These are phyloP conservation scores for Drosophila neotestacea DNA, from an alignment of 2,888 invertebrate species.

Conservation along the genomic window DNA sequence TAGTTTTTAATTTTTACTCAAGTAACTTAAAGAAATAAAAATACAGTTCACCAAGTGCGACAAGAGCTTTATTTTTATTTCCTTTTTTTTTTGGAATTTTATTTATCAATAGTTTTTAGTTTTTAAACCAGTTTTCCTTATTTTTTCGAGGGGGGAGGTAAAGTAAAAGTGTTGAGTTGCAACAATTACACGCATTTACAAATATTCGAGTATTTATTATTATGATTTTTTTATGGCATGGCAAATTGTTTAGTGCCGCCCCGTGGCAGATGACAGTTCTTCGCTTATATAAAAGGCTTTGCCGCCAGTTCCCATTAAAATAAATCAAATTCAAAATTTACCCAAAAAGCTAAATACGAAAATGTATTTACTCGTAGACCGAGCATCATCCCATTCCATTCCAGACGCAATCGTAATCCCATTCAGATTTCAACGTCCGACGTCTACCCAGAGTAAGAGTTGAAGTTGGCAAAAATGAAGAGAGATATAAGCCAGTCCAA, in stretches of 20 bases:
- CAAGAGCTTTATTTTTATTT: constrained; percentile 23
- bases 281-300: constrained; percentile 17
- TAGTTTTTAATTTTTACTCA: constrained; percentile 36
- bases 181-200: constrained; percentile 63
- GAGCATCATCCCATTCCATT: constrained; percentile 5
- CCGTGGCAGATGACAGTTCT: constrained; percentile 57
- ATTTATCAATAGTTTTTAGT: constrained; percentile 39
- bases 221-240: constrained; percentile 38
- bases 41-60: constrained; percentile 5
- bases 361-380: constrained; percentile 10
- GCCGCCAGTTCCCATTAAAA: constrained; percentile 49
- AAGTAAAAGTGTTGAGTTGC: constrained; percentile 74
- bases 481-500: constrained; percentile 38
- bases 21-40: constrained; percentile 20
- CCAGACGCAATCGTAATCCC: constrained; percentile 22
- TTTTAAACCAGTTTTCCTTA: constrained; percentile 51
- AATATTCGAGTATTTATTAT: constrained; percentile 46
- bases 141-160: constrained; percentile 20
- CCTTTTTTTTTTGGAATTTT: constrained; percentile 27
- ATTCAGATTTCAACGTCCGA: constrained; percentile 3
- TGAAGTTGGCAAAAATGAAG: constrained; percentile 35
- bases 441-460: constrained; percentile 23
- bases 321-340: constrained; percentile 49
- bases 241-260: constrained; percentile 66
- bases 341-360: too few species aligned